Evolutionary conservation across 2,888 invertebrate species (phyloP).

Genomic region (Ophraella communa): DNA sequence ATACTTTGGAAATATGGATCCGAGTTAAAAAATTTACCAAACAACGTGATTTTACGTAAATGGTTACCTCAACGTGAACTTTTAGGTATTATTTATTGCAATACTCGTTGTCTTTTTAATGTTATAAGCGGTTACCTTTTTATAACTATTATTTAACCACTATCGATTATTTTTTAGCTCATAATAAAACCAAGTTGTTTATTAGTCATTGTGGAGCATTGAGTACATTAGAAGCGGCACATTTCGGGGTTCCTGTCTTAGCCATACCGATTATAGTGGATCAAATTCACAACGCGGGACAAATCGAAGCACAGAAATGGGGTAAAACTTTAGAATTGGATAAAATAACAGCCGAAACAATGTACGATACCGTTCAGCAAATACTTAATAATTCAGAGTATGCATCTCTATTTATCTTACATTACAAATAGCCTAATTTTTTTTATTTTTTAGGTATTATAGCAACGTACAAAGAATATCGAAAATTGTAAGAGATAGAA

Average conservation of each 20-base stretch:
- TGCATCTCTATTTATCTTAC: slow-evolving; percentile 2
- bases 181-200: slow-evolving; percentile 38
- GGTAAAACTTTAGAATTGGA: slow-evolving; percentile 41
- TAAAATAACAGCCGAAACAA: slow-evolving; percentile 38
- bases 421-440: no score
- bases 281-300: slow-evolving; percentile 45
- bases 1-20: slow-evolving; percentile 59
- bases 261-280: slow-evolving; percentile 44
- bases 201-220: slow-evolving; percentile 43
- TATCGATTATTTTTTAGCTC: no score
- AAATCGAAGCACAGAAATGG: slow-evolving; percentile 45
- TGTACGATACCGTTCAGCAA: slow-evolving; percentile 37
- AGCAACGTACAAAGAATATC: slow-evolving; percentile 35
- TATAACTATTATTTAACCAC: no score
- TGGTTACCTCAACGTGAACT: slow-evolving; percentile 59
- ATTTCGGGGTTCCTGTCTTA: slow-evolving; percentile 41
- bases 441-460: slow-evolving; percentile 35
- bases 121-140: no score
- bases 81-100: slow-evolving; percentile 48
- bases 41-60: slow-evolving; percentile 54
- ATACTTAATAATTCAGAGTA: slow-evolving; percentile 44
- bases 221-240: slow-evolving; percentile 43
- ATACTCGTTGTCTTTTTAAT: no score
- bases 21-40: slow-evolving; percentile 48
- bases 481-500: slow-evolving; percentile 32